Base-by-base conservation (phyloP, 2,888 invertebrate genomes). In the Microdon myrmicae region DNA sequence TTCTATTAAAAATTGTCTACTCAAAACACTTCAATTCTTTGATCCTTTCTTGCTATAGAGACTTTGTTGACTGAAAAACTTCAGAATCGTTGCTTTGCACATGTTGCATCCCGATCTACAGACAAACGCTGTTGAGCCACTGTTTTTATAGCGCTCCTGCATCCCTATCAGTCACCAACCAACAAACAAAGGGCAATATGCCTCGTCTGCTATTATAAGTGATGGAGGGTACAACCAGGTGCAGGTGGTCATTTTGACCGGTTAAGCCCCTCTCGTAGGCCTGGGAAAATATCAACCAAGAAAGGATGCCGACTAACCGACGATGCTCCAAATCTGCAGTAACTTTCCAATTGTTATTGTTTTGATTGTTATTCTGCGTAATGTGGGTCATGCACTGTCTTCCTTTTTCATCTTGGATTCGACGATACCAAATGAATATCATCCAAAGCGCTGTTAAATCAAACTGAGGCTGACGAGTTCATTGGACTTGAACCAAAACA, bases 381-480 rank as follows among this genome's bases (percentile, higher is more conserved):
- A 64, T 38, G 41, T 58, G 53, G 64, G 64, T 64, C 64, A 64
- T n/a, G n/a, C n/a, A n/a, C n/a, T n/a, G n/a, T n/a, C n/a, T n/a
- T n/a, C n/a, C n/a, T n/a, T n/a, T n/a, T n/a, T n/a, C n/a, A n/a
- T n/a, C n/a, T n/a, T n/a, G n/a, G n/a, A n/a, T n/a, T 8, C 5
- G 8, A 22, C 22, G 8, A 22, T 22, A 22, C 5, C 8, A 8
- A 6, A 5, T 22, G 28, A 43, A 35, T 19, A 44, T 1, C 12
- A 19, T 22, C 32, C 8, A 22, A 6, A 22, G 5, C 22, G 8
- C 5, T 22, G 22, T 6, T 22, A 8, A 8, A 22, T 5, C 12
- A 6, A 17, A 17, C 19, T 17, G 10, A 20, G 19, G 10, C 38
- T 20, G 22, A 12, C 14, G 38, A 22, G 61, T 61, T 64, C 67